A percentile compares a stretch with the other conserved stretches of the same genome.
phyloP scores from a whole-genome alignment of 2,113 vertebrate species.

The Phalacrocorax brasilianus region DNA sequence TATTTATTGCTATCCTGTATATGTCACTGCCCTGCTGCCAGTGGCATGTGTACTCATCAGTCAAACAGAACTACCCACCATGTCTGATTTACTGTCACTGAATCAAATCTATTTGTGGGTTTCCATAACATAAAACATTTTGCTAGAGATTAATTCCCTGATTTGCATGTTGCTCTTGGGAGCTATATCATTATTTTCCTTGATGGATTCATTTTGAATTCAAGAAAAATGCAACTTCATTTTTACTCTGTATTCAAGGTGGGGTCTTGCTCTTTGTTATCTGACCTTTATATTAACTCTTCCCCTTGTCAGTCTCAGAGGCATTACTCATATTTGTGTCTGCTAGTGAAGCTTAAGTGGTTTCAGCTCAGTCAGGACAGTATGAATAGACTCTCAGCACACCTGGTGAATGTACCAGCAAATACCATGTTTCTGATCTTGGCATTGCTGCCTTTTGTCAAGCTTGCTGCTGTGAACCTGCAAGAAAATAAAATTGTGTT shows the following conservation, averaged over 20 bases:
- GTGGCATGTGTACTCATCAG: constrained; percentile 75
- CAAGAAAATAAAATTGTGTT: constrained; percentile 56
- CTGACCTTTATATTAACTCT: constrained; percentile 65
- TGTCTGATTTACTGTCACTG: constrained; percentile 73
- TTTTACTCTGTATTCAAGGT: constrained; percentile 43
- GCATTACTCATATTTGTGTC: constrained; percentile 53
- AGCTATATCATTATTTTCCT: constrained; percentile 63
- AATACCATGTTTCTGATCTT: constrained; percentile 24
- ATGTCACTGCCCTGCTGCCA: constrained; percentile 68
- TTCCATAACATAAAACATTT: constrained; percentile 77
- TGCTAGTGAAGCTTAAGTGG: constrained; percentile 43
- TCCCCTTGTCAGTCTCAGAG: constrained; percentile 2
- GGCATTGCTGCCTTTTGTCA: constrained; percentile 7
- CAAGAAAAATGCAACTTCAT: constrained; percentile 49
- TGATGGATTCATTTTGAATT: constrained; percentile 62
- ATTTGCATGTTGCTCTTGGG: constrained; percentile 71
- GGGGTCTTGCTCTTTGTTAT: constrained; percentile 42
- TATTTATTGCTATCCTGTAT: constrained; percentile 71
- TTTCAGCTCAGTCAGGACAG: constrained; percentile 24
- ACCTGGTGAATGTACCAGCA: constrained; percentile 4
- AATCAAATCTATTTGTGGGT: constrained; percentile 71
- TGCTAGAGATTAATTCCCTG: constrained; percentile 72
- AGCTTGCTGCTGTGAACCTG: neutral
- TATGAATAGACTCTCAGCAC: constrained; percentile 25
- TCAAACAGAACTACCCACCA: constrained; percentile 71